These are phyloP conservation scores for Drosophila leonis DNA, from an alignment of 2,888 invertebrate genomes.

Conservation along the genomic window DNA sequence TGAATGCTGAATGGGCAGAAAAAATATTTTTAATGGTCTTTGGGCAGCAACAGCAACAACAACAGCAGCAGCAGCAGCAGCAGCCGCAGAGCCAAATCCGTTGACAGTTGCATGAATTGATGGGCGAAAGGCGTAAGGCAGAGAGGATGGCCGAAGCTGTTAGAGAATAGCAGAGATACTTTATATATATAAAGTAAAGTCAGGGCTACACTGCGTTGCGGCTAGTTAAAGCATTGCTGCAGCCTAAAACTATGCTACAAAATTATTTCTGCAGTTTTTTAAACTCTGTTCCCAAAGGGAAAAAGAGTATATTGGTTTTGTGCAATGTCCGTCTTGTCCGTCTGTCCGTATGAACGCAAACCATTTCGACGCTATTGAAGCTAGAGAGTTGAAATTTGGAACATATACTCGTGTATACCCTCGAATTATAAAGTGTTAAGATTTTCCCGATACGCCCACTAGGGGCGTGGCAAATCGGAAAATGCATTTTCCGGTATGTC, in stretches of 20 bases:
- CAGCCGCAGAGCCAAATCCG: conserved; percentile 36
- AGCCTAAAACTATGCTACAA: conserved; percentile 33
- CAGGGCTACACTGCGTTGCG: conserved; percentile 43
- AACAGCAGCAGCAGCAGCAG: conserved; percentile 15
- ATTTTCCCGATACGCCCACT: too few relatives aligned
- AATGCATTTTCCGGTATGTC: too few relatives aligned
- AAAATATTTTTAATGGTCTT: conserved; percentile 80
- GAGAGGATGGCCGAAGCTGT: not conserved
- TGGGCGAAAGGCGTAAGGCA: not conserved
- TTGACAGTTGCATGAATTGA: conserved; percentile 61
- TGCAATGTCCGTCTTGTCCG: too few relatives aligned
- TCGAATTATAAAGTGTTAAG: too few relatives aligned
- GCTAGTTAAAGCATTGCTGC: conserved; percentile 42
- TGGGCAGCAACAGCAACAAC: conserved; percentile 46
- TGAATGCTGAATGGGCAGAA: conserved; percentile 80
- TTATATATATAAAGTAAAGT: conserved; percentile 25
- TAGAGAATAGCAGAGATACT: not conserved
- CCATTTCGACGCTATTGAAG: too few relatives aligned
- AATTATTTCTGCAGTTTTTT: not conserved
- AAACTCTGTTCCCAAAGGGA: too few relatives aligned
- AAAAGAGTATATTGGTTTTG: too few relatives aligned
- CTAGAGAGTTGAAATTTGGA: too few relatives aligned
- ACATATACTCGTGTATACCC: too few relatives aligned
- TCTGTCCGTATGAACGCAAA: too few relatives aligned
- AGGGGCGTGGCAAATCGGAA: too few relatives aligned